These are phyloP conservation scores for Pelodytes ibericus DNA, from an alignment of 2,797 vertebrate genomes.

Conservation along the genomic window DNA sequence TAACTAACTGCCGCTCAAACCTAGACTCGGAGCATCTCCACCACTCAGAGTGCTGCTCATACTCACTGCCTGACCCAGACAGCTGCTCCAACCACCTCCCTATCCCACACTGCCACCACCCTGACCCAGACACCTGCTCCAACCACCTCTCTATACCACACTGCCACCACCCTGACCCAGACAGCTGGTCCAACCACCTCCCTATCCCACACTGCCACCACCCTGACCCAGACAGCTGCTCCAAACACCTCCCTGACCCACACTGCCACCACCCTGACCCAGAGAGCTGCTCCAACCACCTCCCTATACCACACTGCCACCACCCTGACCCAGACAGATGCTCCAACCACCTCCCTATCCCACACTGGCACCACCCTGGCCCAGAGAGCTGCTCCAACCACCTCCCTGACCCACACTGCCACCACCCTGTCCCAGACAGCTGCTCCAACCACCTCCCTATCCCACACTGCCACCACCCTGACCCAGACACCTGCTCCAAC, in stretches of 20 bases:
- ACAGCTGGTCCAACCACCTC: too few species aligned
- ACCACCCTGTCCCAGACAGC: too few species aligned
- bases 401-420: too few species aligned
- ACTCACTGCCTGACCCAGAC: not conserved
- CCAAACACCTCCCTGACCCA: not conserved
- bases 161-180: too few species aligned
- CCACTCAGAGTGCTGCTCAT: not conserved
- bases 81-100: not conserved
- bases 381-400: not conserved
- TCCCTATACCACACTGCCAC: not conserved
- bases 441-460: too few species aligned
- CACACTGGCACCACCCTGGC: not conserved
- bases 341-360: not conserved
- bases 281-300: too few species aligned
- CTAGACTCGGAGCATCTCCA: not conserved
- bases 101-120: not conserved
- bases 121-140: not conserved
- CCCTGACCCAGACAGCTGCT: too few species aligned
- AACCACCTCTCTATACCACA: too few species aligned
- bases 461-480: too few species aligned
- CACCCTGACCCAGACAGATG: not conserved
- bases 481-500: not conserved
- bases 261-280: too few species aligned
- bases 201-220: too few species aligned
- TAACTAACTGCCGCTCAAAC: not conserved